These are phyloP conservation scores for Osmoderma eremita DNA, from an alignment of 2,888 invertebrate species.

Conservation along the genomic window DNA sequence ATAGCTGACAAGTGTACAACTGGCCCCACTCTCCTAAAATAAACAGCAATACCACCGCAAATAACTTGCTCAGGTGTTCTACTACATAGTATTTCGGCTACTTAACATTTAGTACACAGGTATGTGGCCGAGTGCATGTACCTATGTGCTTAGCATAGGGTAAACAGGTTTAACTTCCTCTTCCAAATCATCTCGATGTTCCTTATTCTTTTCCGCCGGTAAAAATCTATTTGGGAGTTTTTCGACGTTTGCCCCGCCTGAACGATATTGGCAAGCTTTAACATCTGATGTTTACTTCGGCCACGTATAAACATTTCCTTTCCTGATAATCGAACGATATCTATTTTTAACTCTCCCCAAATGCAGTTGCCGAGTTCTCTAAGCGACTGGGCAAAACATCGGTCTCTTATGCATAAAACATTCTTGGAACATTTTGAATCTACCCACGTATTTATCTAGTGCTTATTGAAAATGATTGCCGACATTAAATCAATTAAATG, in stretches of 20 bases:
- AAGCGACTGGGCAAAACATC: not conserved
- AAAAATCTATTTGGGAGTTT: conserved; percentile 14
- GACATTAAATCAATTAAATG: too few relatives aligned
- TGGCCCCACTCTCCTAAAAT: conserved; percentile 14
- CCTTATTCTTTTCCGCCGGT: not conserved
- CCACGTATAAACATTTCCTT: conserved; percentile 35
- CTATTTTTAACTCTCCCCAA: conserved; percentile 36
- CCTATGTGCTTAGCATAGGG: conserved; percentile 10
- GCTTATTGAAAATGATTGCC: too few relatives aligned
- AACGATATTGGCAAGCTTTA: conserved; percentile 26
- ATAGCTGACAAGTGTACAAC: too few relatives aligned
- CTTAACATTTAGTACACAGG: conserved; percentile 33
- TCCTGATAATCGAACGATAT: conserved; percentile 40
- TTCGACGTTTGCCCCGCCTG: conserved; percentile 11
- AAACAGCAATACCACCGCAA: conserved; percentile 28
- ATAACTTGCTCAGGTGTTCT: conserved; percentile 35
- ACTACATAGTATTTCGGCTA: conserved; percentile 20
- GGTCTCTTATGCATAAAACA: too few relatives aligned
- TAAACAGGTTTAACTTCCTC: conserved; percentile 19
- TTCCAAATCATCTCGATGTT: not conserved
- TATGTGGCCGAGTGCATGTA: conserved; percentile 29
- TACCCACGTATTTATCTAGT: too few relatives aligned
- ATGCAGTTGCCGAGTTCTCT: conserved; percentile 21
- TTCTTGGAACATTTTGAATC: too few relatives aligned
- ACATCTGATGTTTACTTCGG: conserved; percentile 32